These are phyloP conservation scores for Steatornis caripensis DNA, from an alignment of 2,113 vertebrate genomes.

Conservation along the genomic window DNA sequence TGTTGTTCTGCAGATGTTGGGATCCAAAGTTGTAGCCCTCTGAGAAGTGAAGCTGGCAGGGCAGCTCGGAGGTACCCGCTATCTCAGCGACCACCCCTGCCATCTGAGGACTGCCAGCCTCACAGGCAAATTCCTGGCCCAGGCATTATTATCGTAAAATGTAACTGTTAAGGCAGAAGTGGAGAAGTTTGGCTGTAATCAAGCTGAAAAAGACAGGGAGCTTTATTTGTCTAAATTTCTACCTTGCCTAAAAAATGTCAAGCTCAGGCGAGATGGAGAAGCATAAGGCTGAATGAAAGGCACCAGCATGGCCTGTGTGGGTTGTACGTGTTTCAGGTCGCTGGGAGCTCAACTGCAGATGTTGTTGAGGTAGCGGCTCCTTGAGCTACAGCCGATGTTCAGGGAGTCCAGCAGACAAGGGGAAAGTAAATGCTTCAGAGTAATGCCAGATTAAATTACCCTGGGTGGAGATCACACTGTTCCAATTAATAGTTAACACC, in stretches of 20 bases:
- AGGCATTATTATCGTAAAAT: background rate
- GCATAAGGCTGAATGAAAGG: background rate
- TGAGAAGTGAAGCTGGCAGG: background rate
- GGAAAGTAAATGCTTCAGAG: background rate
- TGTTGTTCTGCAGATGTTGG: background rate
- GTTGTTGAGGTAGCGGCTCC: background rate
- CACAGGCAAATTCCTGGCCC: background rate
- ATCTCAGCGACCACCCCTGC: background rate
- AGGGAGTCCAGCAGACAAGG: background rate
- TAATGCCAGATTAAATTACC: background rate
- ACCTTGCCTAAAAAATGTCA: background rate
- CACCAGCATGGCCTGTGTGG: rapidly evolving
- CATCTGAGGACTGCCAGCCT: background rate
- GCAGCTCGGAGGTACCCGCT: background rate
- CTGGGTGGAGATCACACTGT: background rate
- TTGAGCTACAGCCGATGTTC: background rate
- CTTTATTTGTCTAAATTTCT: background rate
- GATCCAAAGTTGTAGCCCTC: background rate
- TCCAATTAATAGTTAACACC: background rate
- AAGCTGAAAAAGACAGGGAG: background rate
- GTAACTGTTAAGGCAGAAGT: background rate
- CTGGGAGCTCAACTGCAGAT: background rate
- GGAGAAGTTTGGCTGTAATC: background rate
- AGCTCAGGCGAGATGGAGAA: background rate
- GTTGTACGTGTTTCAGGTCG: rapidly evolving